Conservation (phyloP, 1,140 invertebrate species). For the Solenopsis invicta region DNA sequence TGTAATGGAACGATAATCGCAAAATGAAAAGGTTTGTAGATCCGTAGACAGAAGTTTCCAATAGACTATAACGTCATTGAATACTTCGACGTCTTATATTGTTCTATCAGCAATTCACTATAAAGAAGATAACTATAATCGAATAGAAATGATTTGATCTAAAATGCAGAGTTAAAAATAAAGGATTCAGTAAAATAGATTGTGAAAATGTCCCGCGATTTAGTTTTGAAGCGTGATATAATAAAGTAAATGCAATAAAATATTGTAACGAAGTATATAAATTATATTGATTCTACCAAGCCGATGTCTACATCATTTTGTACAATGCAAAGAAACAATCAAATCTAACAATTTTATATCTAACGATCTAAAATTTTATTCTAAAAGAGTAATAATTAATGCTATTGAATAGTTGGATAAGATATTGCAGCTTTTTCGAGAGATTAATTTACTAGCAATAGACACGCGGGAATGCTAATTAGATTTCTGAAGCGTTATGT, state of each 20-base stretch:
- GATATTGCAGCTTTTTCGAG: neutral
- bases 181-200: neutral
- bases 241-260: neutral
- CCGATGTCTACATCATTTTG: neutral
- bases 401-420: neutral
- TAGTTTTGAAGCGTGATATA: neutral
- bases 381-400: neutral
- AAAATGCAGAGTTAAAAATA: slow-evolving; percentile 9
- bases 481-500: neutral
- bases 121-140: neutral
- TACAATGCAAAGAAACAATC: neutral
- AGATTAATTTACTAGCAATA: slow-evolving; percentile 22
- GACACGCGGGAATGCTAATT: neutral
- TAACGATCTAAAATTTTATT: neutral
- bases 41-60: slow-evolving; percentile 7
- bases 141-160: slow-evolving; percentile 2
- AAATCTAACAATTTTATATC: neutral
- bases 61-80: slow-evolving; percentile 15
- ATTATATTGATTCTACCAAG: neutral
- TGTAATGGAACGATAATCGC: slow-evolving; percentile 54
- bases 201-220: neutral
- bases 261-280: neutral
- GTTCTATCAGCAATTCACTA: neutral
- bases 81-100: neutral
- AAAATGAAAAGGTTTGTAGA: slow-evolving; percentile 37